Evolutionary conservation across 2,797 vertebrate genomes (phyloP).

Genomic region (Catostomus latipinnis): DNA sequence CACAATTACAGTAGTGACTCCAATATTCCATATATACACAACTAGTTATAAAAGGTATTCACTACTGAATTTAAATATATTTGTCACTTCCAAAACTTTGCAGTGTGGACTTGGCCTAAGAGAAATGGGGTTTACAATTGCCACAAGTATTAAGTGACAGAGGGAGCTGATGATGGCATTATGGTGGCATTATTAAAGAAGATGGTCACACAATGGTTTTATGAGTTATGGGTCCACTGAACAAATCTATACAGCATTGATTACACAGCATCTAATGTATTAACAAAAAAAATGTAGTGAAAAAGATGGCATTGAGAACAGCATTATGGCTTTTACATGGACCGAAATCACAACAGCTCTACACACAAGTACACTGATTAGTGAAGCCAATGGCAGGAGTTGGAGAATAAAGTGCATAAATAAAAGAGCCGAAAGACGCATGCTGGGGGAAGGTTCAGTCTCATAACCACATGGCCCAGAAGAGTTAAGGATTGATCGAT

Average conservation of each 20-base stretch:
- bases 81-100: conserved; percentile 8
- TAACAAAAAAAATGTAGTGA: neutral
- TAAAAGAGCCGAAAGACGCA: conserved; percentile 65
- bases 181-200: neutral
- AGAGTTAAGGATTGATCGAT: neutral
- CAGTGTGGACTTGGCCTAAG: conserved; percentile 16
- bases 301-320: neutral
- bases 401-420: conserved; percentile 64
- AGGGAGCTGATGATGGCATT: neutral
- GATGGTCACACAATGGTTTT: neutral
- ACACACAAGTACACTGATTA: conserved; percentile 38
- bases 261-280: neutral
- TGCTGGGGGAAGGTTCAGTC: conserved; percentile 58
- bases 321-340: conserved; percentile 21
- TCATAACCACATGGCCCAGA: conserved; percentile 13
- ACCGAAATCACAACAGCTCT: neutral
- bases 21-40: neutral
- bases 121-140: neutral
- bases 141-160: neutral
- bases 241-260: neutral
- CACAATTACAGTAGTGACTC: neutral
- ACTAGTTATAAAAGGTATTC: neutral
- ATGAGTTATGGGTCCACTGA: neutral
- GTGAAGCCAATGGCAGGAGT: conserved; percentile 69
- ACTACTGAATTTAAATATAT: conserved; percentile 2